A percentile compares a stretch with the other conserved stretches of the same genome.
Conservation (phyloP, 23 tunicate species). For the Halocynthia aurantium region DNA sequence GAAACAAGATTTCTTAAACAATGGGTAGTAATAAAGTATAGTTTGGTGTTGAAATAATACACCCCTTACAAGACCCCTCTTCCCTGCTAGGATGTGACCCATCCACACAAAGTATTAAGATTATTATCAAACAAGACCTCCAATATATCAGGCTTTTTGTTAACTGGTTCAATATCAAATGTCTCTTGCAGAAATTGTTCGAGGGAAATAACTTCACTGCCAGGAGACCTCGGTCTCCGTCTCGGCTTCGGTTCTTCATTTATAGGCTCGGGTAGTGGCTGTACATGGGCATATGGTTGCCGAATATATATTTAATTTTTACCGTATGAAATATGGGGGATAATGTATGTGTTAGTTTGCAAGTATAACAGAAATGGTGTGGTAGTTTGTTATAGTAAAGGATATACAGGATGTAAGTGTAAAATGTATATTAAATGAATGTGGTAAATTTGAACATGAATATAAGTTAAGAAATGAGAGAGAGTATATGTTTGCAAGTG, state of each 20-base stretch:
- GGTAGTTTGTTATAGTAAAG: no score
- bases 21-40: no score
- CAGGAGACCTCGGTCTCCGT: conserved; percentile 17
- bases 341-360: neutral
- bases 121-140: neutral
- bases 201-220: conserved; percentile 51
- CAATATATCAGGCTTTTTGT: neutral
- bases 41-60: no score
- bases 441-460: neutral
- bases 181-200: conserved; percentile 49
- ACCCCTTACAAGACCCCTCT: neutral
- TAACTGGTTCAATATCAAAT: conserved; percentile 7
- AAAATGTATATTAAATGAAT: neutral
- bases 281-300: no score
- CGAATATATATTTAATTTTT: no score
- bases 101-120: conserved; percentile 13
- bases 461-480: neutral
- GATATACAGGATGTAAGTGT: no score
- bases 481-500: no score
- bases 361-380: neutral
- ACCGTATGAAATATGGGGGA: no score
- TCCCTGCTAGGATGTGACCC: neutral
- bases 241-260: neutral
- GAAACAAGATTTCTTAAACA: no score
- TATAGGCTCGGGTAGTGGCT: no score